Conservation (phyloP, 37 sponge, comb jelly and placozoan species). For the Aplysina aerophoba region DNA sequence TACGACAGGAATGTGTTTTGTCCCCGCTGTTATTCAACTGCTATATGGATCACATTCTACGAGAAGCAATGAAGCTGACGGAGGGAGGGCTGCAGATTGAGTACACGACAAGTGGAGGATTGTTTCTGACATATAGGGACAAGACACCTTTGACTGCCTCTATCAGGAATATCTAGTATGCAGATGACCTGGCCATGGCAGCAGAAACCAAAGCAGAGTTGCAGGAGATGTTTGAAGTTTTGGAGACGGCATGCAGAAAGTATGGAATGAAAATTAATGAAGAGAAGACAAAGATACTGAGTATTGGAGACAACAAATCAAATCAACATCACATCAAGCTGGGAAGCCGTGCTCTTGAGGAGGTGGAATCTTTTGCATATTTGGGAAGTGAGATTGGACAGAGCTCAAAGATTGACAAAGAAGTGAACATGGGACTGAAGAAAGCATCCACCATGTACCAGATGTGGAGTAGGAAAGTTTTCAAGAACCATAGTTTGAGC, state of each 20-base stretch:
- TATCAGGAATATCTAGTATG: conserved; percentile 25
- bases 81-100: conserved; percentile 23
- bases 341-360: background rate
- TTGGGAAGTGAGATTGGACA: conserved; percentile 22
- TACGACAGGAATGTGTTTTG: conserved; percentile 13
- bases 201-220: conserved; percentile 22
- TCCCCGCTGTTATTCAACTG: conserved; percentile 25
- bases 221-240: conserved; percentile 15
- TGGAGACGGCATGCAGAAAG: background rate
- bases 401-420: background rate
- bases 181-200: conserved; percentile 29
- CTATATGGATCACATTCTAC: conserved; percentile 16
- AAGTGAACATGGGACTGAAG: conserved; percentile 24
- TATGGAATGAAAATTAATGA: conserved; percentile 21
- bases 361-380: conserved; percentile 9
- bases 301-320: conserved; percentile 8
- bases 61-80: conserved; percentile 16
- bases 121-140: conserved; percentile 31
- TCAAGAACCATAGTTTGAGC: conserved; percentile 13
- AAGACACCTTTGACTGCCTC: conserved; percentile 22
- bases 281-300: conserved; percentile 13
- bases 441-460: conserved; percentile 22
- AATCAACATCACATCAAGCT: background rate
- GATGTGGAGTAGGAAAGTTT: conserved; percentile 26
- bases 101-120: conserved; percentile 23